Evolutionary conservation across 2,888 invertebrate genomes (phyloP).

Genomic region (Xylota sylvarum): DNA sequence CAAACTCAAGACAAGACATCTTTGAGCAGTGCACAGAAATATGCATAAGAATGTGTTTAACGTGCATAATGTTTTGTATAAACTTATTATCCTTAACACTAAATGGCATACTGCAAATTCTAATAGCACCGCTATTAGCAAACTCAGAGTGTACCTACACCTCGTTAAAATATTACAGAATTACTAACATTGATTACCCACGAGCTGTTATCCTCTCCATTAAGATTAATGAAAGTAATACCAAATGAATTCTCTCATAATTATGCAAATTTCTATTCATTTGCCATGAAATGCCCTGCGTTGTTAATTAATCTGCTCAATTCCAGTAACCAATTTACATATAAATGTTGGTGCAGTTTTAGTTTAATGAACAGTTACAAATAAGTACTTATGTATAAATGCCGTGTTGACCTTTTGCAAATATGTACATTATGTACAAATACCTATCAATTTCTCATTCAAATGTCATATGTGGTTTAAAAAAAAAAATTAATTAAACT

Average conservation of each 20-base stretch:
- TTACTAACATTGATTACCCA: not conserved
- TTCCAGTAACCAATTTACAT: constrained; percentile 16
- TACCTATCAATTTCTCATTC: constrained; percentile 18
- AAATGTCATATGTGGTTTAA: constrained; percentile 3
- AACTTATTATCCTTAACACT: not conserved
- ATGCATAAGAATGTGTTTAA: not conserved
- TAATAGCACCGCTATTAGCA: not conserved
- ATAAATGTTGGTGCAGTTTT: constrained; percentile 10
- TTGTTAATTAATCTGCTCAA: constrained; percentile 42
- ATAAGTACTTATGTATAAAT: not conserved
- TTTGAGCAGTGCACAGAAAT: not conserved
- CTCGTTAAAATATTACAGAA: not conserved
- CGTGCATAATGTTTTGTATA: not conserved
- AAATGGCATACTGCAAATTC: not conserved
- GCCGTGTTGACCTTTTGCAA: constrained; percentile 10
- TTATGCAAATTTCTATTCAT: constrained; percentile 46
- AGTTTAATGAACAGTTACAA: constrained; percentile 24
- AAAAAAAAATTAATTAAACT: too few relatives aligned
- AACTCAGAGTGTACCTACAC: not conserved
- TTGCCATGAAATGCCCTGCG: not conserved
- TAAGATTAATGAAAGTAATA: constrained; percentile 20
- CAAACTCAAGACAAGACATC: not conserved
- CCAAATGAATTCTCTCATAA: constrained; percentile 35
- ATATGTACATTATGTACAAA: constrained; percentile 4
- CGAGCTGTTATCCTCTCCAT: constrained; percentile 5